phyloP scores from a whole-genome alignment of 1,140 invertebrate genomes.

The Drosophila miranda region DNA sequence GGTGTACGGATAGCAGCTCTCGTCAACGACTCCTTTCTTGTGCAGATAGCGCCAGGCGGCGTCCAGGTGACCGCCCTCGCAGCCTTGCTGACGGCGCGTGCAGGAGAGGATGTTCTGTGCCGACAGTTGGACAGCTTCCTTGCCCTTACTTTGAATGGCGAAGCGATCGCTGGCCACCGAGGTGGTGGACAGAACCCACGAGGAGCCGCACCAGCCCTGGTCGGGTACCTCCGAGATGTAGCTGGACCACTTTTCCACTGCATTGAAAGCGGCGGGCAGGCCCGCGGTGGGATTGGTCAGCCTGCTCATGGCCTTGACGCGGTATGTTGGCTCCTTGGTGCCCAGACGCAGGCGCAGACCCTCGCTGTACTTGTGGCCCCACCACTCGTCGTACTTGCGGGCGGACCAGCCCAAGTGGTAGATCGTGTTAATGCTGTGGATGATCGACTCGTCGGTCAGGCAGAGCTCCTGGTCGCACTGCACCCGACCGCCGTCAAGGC shows the following conservation, averaged over 20 bases:
- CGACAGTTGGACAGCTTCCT: slow-evolving; percentile 87
- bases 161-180: slow-evolving; percentile 91
- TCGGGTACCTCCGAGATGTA: slow-evolving; percentile 89
- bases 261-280: slow-evolving; percentile 89
- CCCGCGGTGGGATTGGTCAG: slow-evolving; percentile 84
- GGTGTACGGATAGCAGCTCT: slow-evolving; percentile 91
- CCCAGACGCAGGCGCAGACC: slow-evolving; percentile 89
- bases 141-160: slow-evolving; percentile 91
- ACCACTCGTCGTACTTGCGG: slow-evolving; percentile 91
- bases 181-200: slow-evolving; percentile 95
- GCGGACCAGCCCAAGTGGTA: slow-evolving; percentile 88
- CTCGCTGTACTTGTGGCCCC: slow-evolving; percentile 91
- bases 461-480: slow-evolving; percentile 89
- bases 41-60: slow-evolving; percentile 94
- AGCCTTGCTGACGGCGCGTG: slow-evolving; percentile 90
- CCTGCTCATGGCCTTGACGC: slow-evolving; percentile 88
- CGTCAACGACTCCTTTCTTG: slow-evolving; percentile 90
- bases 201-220: slow-evolving; percentile 95
- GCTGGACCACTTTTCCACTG: slow-evolving; percentile 87
- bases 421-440: slow-evolving; percentile 86
- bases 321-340: slow-evolving; percentile 84
- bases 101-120: slow-evolving; percentile 94
- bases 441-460: slow-evolving; percentile 87
- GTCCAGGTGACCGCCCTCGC: slow-evolving; percentile 93
- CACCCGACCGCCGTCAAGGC: slow-evolving; percentile 84